These are phyloP conservation scores for Periophthalmus modestus DNA, from an alignment of 2,113 vertebrate species.

Conservation along the genomic window DNA sequence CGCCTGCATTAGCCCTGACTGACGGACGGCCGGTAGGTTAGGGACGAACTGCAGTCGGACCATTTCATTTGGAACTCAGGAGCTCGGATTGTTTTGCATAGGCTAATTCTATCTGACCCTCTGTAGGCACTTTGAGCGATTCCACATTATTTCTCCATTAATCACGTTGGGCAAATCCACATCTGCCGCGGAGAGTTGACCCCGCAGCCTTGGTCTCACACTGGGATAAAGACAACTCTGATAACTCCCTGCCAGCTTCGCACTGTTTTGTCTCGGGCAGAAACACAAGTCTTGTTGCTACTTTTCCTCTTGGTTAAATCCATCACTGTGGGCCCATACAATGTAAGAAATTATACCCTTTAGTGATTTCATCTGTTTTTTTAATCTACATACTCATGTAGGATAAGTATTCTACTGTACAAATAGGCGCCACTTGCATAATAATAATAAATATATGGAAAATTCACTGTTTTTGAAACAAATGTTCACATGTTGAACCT, in stretches of 20 bases:
- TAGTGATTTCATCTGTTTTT: neutral
- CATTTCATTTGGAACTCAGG: slow-evolving; percentile 43
- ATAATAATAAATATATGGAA: too few species aligned
- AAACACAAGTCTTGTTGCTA: neutral
- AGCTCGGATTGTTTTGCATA: slow-evolving; percentile 34
- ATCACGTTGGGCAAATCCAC: slow-evolving; percentile 24
- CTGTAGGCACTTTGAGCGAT: slow-evolving; percentile 23
- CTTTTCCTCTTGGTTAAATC: neutral
- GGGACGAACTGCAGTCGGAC: slow-evolving; percentile 26
- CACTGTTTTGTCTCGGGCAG: neutral
- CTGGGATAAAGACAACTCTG: slow-evolving; percentile 6
- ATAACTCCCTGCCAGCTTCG: slow-evolving; percentile 1
- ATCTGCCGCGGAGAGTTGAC: neutral
- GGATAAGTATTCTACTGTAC: slow-evolving; percentile 13
- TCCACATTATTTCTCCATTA: slow-evolving; percentile 39
- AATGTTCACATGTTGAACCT: too few species aligned
- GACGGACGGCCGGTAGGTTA: slow-evolving; percentile 47
- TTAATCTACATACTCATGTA: slow-evolving; percentile 16
- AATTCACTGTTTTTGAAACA: too few species aligned
- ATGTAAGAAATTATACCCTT: neutral
- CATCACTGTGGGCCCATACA: neutral
- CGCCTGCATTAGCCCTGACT: slow-evolving; percentile 48
- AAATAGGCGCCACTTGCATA: slow-evolving; percentile 20
- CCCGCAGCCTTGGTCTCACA: slow-evolving; percentile 8
- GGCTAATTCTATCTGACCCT: slow-evolving; percentile 45